Conservation (phyloP, 2,113 vertebrate genomes). For the Paradisaea rubra region DNA sequence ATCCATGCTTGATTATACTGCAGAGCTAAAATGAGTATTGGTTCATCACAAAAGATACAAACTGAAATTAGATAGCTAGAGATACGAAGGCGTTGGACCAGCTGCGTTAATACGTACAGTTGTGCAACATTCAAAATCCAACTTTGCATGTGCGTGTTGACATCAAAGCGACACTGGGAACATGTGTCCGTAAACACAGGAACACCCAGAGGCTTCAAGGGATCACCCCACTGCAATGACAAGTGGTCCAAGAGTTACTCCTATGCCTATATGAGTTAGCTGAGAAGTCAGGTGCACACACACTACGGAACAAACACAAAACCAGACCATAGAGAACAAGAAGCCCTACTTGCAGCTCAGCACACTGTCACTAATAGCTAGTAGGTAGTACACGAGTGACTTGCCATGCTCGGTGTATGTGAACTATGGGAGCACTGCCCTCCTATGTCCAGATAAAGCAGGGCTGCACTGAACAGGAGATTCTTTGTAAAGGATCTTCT, state of each 20-base stretch:
- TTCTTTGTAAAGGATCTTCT: not conserved
- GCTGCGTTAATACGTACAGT: constrained; percentile 30
- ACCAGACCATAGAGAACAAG: not conserved
- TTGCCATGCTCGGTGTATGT: not conserved
- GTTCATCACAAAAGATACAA: constrained; percentile 14
- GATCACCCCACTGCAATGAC: not conserved
- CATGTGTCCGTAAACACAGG: not conserved
- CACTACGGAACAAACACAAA: not conserved
- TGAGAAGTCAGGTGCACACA: not conserved
- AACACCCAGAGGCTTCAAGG: not conserved
- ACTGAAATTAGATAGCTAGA: not conserved
- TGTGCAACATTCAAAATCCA: constrained; percentile 55
- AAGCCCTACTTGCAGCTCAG: constrained; percentile 21
- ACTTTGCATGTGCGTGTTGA: constrained; percentile 44
- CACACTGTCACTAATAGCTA: not conserved
- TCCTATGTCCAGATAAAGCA: not conserved
- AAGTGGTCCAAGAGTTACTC: not conserved
- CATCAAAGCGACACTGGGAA: constrained; percentile 16
- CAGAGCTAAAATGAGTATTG: constrained; percentile 39
- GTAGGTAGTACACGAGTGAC: not conserved
- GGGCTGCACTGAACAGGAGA: not conserved
- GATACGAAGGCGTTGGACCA: constrained; percentile 29
- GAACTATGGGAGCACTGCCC: not conserved
- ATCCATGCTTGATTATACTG: constrained; percentile 44
- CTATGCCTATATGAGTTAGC: not conserved